Conservation (phyloP, 2,888 invertebrate genomes). For the Melinaea menophilus region DNA sequence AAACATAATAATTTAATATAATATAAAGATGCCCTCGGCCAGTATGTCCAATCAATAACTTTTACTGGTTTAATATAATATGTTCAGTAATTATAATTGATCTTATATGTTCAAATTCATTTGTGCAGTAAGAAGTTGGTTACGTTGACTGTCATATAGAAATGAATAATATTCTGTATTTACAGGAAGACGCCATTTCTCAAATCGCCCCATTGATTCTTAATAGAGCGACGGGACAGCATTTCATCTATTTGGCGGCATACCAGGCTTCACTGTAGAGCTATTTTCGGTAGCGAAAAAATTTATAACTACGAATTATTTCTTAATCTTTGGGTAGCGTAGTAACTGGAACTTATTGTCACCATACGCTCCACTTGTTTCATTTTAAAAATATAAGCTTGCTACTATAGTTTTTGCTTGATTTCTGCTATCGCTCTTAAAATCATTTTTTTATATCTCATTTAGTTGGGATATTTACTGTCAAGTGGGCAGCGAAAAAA, state of each 20-base stretch:
- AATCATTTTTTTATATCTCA: too few relatives aligned
- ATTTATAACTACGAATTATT: constrained; percentile 72
- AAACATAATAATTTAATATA: too few relatives aligned
- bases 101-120: background rate
- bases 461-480: too few relatives aligned
- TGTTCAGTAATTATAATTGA: too few relatives aligned
- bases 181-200: constrained; percentile 75
- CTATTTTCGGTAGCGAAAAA: constrained; percentile 71
- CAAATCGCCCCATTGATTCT: constrained; percentile 75
- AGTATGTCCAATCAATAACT: too few relatives aligned
- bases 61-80: too few relatives aligned
- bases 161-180: constrained; percentile 67
- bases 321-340: constrained; percentile 71
- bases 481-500: too few relatives aligned
- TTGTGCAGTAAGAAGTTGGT: constrained; percentile 7
- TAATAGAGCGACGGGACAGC: constrained; percentile 70
- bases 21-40: too few relatives aligned
- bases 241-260: constrained; percentile 75
- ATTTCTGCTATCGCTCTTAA: background rate
- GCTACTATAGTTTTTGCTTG: background rate
- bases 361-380: constrained; percentile 60
- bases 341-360: constrained; percentile 70
- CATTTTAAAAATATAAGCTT: constrained; percentile 3
- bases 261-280: constrained; percentile 65
- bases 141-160: constrained; percentile 39